Evolutionary conservation across 1,140 invertebrate species (phyloP), one percentile per base, ranked within the genome.

Genomic region (Pogonomyrmex barbatus): DNA sequence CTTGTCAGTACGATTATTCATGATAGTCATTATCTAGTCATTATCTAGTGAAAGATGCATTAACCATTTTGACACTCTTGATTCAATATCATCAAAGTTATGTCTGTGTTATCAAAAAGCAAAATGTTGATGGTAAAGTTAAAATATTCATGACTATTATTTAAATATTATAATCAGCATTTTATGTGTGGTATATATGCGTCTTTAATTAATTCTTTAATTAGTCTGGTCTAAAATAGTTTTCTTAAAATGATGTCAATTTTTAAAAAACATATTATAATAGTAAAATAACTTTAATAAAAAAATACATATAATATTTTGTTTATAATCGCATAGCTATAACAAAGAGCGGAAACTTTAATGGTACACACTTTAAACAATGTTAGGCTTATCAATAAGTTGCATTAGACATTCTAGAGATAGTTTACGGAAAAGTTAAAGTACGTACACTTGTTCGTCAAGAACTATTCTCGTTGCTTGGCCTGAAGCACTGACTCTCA

Each of bases 391-490:
- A 79, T 52, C 45, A 63, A 56, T 54, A 70, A 70, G 2, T 0
- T 12, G 6, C 9, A 14, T 42, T 81, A 56, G 12, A 56, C 63
- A 54, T 54, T 81, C 36, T 45, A 42, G 33, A 70, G n/a, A 45
- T 54, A 68, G 36, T 30, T 42, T n/a, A 33, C n/a, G 63, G 45
- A 39, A 67, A 52, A 79, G 60, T 67, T 79, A 52, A 65, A 33
- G 24, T 65, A 67, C 33, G 54, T 42, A 12, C 30, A 9, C 4
- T 52, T 58, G 50, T 65, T 79, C 60, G 60, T 81, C 62, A 70
- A 81, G 36, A 81, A 70, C 50, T 70, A 70, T 45, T 39, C 39
- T 81, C 56, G 52, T 33, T 84, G 54, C 45, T 50, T 33, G 30
- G 33, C 70, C 30, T 42, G 42, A 78, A 50, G 17, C 75, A 45